These are phyloP conservation scores for Caenorhabditis brenneri DNA, from an alignment of 1,140 invertebrate species.

Conservation along the genomic window DNA sequence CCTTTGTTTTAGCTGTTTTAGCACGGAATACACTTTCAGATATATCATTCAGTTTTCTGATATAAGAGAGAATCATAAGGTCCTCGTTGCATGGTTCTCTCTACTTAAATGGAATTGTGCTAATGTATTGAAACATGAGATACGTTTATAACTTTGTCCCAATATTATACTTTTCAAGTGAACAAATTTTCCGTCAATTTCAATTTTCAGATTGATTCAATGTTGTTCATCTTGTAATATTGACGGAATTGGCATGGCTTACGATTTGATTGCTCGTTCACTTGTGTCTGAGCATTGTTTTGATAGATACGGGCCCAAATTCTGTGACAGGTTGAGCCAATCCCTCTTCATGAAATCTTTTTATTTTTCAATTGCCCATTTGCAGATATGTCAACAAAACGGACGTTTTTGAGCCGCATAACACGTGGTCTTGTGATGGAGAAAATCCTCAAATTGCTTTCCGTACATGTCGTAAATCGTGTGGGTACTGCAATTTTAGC, in stretches of 20 bases:
- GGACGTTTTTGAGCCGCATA: conserved; percentile 53
- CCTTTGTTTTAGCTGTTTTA: no score
- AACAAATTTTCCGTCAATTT: no score
- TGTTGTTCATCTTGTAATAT: conserved; percentile 54
- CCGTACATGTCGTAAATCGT: conserved; percentile 55
- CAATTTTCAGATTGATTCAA: conserved; percentile 39
- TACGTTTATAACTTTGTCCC: neutral
- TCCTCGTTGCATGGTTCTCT: no score
- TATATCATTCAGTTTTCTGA: no score
- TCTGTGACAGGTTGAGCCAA: conserved; percentile 46
- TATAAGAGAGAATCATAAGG: no score
- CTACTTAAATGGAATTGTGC: no score
- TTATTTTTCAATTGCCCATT: conserved; percentile 24
- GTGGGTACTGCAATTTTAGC: conserved; percentile 56
- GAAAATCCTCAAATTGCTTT: conserved; percentile 57
- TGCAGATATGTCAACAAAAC: conserved; percentile 52
- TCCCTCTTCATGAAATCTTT: neutral
- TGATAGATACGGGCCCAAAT: conserved; percentile 50
- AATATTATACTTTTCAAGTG: neutral
- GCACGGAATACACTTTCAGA: no score
- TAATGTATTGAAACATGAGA: no score
- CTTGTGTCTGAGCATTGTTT: conserved; percentile 56
- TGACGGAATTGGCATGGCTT: conserved; percentile 46
- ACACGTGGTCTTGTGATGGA: conserved; percentile 52
- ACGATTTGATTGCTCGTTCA: conserved; percentile 55